Percentiles rank a stretch among this genome's conserved stretches.
These are phyloP conservation scores for Caenorhabditis japonica DNA, from an alignment of 2,888 invertebrate species.

Conservation along the genomic window DNA sequence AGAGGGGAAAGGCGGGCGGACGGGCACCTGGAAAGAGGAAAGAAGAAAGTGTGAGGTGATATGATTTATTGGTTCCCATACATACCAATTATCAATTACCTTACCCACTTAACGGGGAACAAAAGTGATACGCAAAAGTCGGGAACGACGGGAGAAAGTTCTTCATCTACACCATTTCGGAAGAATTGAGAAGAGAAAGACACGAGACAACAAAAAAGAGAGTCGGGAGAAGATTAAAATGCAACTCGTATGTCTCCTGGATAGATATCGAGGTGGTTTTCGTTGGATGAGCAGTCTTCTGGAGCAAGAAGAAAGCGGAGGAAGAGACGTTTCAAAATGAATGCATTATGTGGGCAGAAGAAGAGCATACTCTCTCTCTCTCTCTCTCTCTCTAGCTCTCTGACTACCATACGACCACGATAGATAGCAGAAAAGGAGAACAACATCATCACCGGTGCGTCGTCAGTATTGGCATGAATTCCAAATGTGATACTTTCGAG, in stretches of 20 bases:
- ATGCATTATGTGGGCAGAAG: constrained; percentile 22
- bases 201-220: constrained; percentile 1
- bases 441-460: constrained; percentile 53
- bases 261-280: constrained; percentile 17
- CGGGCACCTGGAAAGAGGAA: constrained; percentile 17
- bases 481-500: constrained; percentile 53
- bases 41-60: constrained; percentile 18
- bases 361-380: background rate
- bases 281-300: background rate
- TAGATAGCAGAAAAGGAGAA: constrained; percentile 22
- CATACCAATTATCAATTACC: no score
- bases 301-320: constrained; percentile 9
- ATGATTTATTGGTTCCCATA: constrained; percentile 44
- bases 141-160: constrained; percentile 12
- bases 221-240: constrained; percentile 32
- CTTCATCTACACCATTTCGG: constrained; percentile 5
- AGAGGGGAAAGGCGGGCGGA: constrained; percentile 1
- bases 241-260: constrained; percentile 36
- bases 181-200: background rate
- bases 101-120: constrained; percentile 12
- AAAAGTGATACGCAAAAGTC: constrained; percentile 18
- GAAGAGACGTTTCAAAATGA: constrained; percentile 22
- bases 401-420: constrained; percentile 33
- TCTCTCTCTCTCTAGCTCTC: background rate
- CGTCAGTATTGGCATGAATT: constrained; percentile 57